phyloP scores from a whole-genome alignment of 37 sponge, comb jelly and placozoan genomes.

The Chondrilla cf. caribensis region DNA sequence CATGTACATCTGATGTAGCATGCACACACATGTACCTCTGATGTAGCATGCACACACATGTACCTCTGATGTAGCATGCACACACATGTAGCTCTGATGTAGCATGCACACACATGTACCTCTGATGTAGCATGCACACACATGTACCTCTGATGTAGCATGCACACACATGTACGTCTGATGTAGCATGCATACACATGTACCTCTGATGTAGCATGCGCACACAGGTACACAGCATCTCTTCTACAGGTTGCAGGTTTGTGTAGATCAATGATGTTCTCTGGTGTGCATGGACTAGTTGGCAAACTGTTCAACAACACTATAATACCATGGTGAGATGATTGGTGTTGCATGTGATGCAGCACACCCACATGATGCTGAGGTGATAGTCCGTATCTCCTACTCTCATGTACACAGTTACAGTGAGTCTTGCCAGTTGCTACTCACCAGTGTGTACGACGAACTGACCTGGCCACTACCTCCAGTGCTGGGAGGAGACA shows the following conservation, averaged over 20 bases:
- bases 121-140: constrained; percentile 15
- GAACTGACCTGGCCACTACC: constrained; percentile 19
- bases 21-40: neutral
- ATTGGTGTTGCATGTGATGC: no score
- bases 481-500: neutral
- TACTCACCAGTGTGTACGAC: constrained; percentile 19
- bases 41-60: neutral
- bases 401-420: neutral
- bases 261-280: no score
- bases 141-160: no score
- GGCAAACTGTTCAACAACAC: no score
- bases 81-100: no score
- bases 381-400: no score
- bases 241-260: no score
- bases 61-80: neutral
- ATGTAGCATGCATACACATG: neutral
- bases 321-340: no score
- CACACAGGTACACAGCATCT: neutral
- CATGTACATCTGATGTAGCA: no score
- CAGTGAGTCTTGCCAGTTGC: neutral
- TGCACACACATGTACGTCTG: constrained; percentile 6
- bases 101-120: neutral
- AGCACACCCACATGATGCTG: no score
- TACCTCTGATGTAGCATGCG: no score
- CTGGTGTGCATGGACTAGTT: no score